Evolutionary conservation across 2,113 vertebrate species (phyloP).

Genomic region (Notiomystis cincta): DNA sequence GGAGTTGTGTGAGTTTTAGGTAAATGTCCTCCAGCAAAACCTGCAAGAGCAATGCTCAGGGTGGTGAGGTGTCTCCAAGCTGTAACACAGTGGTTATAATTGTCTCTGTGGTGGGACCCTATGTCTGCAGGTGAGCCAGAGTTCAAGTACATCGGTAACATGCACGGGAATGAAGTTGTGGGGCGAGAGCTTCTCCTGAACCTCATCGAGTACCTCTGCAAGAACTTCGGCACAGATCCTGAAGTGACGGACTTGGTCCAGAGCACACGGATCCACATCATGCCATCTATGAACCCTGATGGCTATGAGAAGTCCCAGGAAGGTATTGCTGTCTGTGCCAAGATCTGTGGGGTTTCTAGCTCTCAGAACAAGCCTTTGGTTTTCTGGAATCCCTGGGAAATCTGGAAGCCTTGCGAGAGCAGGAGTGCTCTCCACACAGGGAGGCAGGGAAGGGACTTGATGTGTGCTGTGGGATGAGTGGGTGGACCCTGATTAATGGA

Average conservation of each 20-base stretch:
- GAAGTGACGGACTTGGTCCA: conserved; percentile 87
- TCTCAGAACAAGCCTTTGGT: neutral
- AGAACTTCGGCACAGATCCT: conserved; percentile 87
- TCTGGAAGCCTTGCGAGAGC: neutral
- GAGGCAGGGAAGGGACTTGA: neutral
- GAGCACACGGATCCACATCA: conserved; percentile 93
- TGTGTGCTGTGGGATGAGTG: neutral
- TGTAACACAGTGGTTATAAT: neutral
- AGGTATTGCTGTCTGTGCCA: conserved; percentile 71
- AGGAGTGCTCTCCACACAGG: neutral
- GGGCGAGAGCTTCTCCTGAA: conserved; percentile 91
- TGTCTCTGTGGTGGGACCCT: neutral
- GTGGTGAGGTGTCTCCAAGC: neutral
- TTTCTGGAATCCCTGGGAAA: neutral
- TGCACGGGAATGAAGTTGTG: conserved; percentile 98
- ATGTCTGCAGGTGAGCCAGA: conserved; percentile 88
- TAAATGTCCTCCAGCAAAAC: neutral
- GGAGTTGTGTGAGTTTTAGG: neutral
- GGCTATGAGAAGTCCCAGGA: conserved; percentile 89
- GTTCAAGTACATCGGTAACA: conserved; percentile 97
- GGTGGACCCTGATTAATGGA: rapidly evolving
- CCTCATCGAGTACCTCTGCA: conserved; percentile 94
- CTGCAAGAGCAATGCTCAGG: neutral
- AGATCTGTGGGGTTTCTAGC: neutral
- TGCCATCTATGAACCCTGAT: conserved; percentile 99